These are phyloP conservation scores for Nylanderia fulva DNA, from an alignment of 1,140 invertebrate species.

Conservation along the genomic window DNA sequence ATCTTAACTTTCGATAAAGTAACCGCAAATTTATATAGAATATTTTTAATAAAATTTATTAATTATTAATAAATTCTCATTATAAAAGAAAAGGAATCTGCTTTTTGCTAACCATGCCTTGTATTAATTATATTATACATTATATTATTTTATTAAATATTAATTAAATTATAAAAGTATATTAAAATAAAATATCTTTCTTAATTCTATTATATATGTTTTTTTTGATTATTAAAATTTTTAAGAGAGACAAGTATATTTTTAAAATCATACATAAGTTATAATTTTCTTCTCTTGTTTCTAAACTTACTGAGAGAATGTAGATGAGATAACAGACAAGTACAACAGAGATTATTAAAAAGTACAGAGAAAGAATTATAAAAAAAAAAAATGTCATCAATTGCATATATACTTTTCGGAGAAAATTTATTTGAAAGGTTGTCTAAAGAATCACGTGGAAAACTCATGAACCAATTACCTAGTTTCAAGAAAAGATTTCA, in stretches of 20 bases:
- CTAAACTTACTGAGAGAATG: not conserved
- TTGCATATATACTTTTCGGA: not conserved
- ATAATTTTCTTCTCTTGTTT: not conserved
- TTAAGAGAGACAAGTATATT: too few species aligned
- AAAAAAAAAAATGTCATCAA: not conserved
- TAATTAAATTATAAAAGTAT: too few species aligned
- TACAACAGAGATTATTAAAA: not conserved
- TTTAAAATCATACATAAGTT: not conserved
- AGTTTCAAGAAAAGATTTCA: slow-evolving; percentile 17
- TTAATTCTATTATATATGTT: not conserved
- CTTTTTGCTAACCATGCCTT: too few species aligned
- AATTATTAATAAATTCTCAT: too few species aligned
- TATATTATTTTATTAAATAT: too few species aligned
- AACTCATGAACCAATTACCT: slow-evolving; percentile 14
- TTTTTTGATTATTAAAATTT: not conserved
- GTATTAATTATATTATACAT: too few species aligned
- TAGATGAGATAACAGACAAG: not conserved
- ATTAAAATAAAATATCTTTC: too few species aligned
- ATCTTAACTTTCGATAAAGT: too few species aligned
- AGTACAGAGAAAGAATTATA: not conserved
- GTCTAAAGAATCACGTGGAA: slow-evolving; percentile 21
- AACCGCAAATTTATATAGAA: too few species aligned
- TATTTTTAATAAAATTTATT: too few species aligned
- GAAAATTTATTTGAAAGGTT: slow-evolving; percentile 39
- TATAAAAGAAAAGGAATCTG: too few species aligned